Evolutionary conservation across 1,140 invertebrate species (phyloP).

Genomic region (Apis dorsata): DNA sequence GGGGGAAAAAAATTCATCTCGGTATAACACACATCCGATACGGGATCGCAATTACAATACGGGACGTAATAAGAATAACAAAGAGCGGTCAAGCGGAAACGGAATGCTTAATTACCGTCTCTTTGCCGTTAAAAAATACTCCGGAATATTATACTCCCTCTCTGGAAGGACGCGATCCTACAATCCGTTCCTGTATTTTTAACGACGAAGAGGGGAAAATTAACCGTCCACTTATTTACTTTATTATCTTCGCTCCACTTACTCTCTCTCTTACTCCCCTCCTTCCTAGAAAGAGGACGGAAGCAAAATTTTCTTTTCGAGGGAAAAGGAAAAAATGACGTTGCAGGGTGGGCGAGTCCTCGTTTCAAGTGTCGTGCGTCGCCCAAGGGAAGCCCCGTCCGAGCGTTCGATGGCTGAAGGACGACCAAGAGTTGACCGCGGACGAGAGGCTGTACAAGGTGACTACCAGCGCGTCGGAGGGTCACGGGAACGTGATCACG

Average conservation of each 20-base stretch:
- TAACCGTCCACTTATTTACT: not conserved
- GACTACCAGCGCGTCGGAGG: constrained; percentile 87
- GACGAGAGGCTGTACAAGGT: constrained; percentile 90
- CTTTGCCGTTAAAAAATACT: constrained; percentile 25
- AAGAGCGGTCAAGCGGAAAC: constrained; percentile 5
- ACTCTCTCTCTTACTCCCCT: no score
- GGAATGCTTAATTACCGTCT: constrained; percentile 28
- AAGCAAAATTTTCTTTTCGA: not conserved
- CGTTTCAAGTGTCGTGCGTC: constrained; percentile 90
- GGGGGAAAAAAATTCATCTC: constrained; percentile 14
- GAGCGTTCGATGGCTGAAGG: constrained; percentile 91
- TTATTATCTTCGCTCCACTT: no score
- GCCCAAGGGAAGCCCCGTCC: constrained; percentile 94
- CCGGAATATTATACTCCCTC: not conserved
- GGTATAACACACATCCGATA: not conserved
- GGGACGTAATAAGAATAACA: constrained; percentile 17
- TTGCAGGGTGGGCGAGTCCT: constrained; percentile 87
- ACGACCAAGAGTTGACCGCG: constrained; percentile 87
- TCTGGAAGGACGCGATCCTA: not conserved
- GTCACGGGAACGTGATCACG: constrained; percentile 87
- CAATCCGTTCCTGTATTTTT: constrained; percentile 16
- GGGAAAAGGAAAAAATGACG: not conserved
- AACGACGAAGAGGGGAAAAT: constrained; percentile 1
- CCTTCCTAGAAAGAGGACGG: no score
- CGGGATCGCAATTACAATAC: constrained; percentile 19